Evolutionary conservation across 1,140 invertebrate genomes (phyloP).

Genomic region (Diorhabda elongata): DNA sequence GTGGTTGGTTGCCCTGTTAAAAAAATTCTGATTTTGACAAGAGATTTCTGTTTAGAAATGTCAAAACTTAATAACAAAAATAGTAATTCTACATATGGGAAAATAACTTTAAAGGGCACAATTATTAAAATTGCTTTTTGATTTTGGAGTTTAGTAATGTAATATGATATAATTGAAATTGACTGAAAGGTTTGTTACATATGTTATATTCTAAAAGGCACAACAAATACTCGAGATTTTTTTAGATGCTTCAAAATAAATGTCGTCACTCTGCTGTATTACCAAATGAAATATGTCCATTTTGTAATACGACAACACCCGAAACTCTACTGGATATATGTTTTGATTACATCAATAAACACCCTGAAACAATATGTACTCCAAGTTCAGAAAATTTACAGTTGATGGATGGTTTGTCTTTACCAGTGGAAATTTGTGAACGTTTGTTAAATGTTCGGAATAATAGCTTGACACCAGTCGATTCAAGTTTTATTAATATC

Average conservation of each 20-base stretch:
- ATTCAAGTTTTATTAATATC: conserved; percentile 66
- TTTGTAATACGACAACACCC: conserved; percentile 40
- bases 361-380: conserved; percentile 58
- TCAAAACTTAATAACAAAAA: conserved; percentile 3
- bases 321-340: conserved; percentile 58
- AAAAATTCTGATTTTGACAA: too few relatives aligned
- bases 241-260: conserved; percentile 43
- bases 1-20: neutral
- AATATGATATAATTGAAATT: neutral
- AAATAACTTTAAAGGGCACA: neutral
- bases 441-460: conserved; percentile 59
- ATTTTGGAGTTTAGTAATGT: neutral
- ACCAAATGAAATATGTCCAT: conserved; percentile 40
- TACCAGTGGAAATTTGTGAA: conserved; percentile 70
- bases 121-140: neutral
- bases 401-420: conserved; percentile 53
- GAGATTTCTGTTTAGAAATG: neutral
- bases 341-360: conserved; percentile 59
- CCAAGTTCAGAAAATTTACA: conserved; percentile 44
- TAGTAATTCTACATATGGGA: neutral
- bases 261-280: conserved; percentile 42
- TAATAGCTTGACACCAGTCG: conserved; percentile 54
- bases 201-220: too few relatives aligned
- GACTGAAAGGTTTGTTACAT: neutral
- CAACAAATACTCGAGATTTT: too few relatives aligned